phyloP scores from a whole-genome alignment of 2,797 vertebrate genomes.

The Pipistrellus pipistrellus region DNA sequence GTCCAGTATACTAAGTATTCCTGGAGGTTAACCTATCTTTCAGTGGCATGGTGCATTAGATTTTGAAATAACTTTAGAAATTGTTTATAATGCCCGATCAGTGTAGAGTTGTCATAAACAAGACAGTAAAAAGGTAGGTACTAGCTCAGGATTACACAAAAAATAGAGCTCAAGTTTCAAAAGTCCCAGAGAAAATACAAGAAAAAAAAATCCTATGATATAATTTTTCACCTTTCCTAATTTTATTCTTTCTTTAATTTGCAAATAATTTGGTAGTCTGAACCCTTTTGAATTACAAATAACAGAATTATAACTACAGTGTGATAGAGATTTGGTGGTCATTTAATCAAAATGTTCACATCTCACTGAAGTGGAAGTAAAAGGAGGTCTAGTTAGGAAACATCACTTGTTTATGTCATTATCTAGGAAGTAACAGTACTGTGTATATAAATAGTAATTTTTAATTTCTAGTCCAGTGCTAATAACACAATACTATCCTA shows the following conservation, averaged over 20 bases:
- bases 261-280: constrained; percentile 26
- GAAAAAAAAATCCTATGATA: neutral
- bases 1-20: constrained; percentile 39
- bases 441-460: neutral
- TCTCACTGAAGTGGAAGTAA: neutral
- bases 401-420: neutral
- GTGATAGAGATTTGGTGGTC: neutral
- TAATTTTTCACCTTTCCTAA: constrained; percentile 12
- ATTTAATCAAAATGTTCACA: constrained; percentile 34
- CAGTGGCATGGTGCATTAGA: neutral
- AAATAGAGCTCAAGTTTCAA: neutral
- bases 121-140: neutral
- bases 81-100: neutral
- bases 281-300: neutral
- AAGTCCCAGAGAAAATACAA: neutral
- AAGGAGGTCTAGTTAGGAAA: neutral
- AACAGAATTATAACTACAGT: neutral
- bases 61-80: constrained; percentile 52
- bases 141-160: neutral
- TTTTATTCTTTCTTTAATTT: constrained; percentile 2
- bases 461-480: constrained; percentile 21
- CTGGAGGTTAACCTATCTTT: neutral
- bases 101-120: constrained; percentile 13
- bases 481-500: neutral
- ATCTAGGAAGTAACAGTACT: neutral